Evolutionary conservation across 2,113 vertebrate genomes (phyloP).

Genomic region (Maccullochella peelii): DNA sequence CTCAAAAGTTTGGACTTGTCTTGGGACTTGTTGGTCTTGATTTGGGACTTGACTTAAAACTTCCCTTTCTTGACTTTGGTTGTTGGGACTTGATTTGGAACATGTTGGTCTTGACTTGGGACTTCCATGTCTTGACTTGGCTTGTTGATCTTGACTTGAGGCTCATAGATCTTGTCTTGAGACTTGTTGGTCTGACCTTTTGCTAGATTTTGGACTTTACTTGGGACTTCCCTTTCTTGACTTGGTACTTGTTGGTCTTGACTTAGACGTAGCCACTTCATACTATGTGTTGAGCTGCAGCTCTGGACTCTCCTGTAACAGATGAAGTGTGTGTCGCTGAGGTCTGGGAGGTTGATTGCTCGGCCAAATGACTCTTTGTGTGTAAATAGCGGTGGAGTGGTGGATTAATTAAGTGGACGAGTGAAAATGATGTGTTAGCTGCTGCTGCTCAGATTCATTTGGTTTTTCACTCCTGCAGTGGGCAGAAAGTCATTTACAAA

Average conservation of each 20-base stretch:
- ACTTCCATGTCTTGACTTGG: not conserved
- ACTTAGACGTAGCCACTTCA: not conserved
- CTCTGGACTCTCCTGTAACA: conserved; percentile 21
- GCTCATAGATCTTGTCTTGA: not conserved
- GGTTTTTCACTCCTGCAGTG: conserved; percentile 19
- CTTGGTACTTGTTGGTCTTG: not conserved
- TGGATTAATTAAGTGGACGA: conserved; percentile 43
- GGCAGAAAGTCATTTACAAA: conserved; percentile 52
- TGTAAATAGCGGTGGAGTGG: conserved; percentile 34
- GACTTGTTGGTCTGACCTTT: not conserved
- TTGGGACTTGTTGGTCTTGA: not conserved
- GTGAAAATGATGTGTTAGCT: conserved; percentile 21
- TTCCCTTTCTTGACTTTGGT: not conserved
- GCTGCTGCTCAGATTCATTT: conserved; percentile 47
- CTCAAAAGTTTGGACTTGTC: not conserved
- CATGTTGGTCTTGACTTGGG: not conserved
- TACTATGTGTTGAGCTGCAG: not conserved
- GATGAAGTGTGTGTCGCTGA: conserved; percentile 19
- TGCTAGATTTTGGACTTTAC: too few species aligned
- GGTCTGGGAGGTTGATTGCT: conserved; percentile 43
- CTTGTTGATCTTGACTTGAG: not conserved
- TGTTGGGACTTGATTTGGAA: not conserved
- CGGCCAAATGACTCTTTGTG: conserved; percentile 22
- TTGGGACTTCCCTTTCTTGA: too few species aligned
- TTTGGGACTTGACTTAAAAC: not conserved